Evolutionary conservation across 2,113 vertebrate species (phyloP).

Genomic region (Daubentonia madagascariensis): DNA sequence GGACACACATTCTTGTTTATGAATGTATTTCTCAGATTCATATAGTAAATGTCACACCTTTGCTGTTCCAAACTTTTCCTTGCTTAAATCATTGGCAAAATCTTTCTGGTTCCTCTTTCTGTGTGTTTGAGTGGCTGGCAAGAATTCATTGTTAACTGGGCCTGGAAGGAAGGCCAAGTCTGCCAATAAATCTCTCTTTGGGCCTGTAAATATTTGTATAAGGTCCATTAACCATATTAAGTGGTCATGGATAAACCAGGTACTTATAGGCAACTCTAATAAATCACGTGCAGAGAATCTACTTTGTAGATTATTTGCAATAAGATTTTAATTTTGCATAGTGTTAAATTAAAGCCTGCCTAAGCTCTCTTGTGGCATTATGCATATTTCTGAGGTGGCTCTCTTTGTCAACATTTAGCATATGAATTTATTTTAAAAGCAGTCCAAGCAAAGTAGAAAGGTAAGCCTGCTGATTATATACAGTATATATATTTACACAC

Average conservation of each 20-base stretch:
- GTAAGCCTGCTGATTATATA: neutral
- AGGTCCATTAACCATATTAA: constrained; percentile 9
- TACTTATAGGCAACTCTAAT: neutral
- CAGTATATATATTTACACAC: neutral
- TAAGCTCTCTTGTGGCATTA: neutral
- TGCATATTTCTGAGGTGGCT: neutral
- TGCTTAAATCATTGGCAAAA: constrained; percentile 1
- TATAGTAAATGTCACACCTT: neutral
- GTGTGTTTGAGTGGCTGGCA: constrained; percentile 35
- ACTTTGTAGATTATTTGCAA: constrained; percentile 39
- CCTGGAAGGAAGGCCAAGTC: constrained; percentile 23
- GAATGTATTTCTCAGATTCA: neutral
- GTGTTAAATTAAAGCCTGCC: constrained; percentile 16
- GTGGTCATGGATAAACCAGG: constrained; percentile 12
- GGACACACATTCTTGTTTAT: neutral
- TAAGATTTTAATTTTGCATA: constrained; percentile 42
- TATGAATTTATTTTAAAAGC: constrained; percentile 44
- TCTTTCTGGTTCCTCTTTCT: constrained; percentile 1
- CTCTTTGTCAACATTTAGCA: neutral
- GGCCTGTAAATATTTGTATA: constrained; percentile 46
- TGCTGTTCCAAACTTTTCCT: neutral
- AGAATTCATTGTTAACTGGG: neutral
- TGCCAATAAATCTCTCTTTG: constrained; percentile 36
- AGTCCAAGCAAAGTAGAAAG: neutral
- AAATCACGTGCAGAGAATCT: neutral